Conservation (phyloP, 2,113 vertebrate species). For the Sceloporus undulatus region DNA sequence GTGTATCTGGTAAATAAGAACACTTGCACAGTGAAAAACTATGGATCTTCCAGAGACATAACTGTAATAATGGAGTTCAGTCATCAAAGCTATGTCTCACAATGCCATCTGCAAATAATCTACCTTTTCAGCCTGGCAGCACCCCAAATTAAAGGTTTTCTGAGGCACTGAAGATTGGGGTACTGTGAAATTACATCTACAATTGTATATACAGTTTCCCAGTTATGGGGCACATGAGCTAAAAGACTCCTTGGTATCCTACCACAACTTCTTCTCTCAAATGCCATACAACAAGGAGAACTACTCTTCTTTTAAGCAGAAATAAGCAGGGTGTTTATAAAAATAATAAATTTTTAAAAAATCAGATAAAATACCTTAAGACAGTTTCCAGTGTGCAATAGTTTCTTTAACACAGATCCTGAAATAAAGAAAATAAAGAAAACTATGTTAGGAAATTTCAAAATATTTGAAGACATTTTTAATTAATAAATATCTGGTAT, state of each 20-base stretch:
- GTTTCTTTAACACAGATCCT: constrained; percentile 98
- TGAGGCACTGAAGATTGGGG: too few relatives aligned
- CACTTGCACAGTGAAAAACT: neutral
- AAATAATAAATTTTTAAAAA: neutral
- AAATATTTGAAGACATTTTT: constrained; percentile 25
- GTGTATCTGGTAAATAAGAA: neutral
- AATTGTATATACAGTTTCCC: too few relatives aligned
- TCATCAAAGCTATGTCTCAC: too few relatives aligned
- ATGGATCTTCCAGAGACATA: neutral
- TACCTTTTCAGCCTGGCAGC: too few relatives aligned
- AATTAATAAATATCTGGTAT: fast-evolving
- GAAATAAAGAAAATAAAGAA: constrained; percentile 50
- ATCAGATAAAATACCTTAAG: constrained; percentile 86
- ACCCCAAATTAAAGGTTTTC: too few relatives aligned
- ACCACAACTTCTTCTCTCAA: too few relatives aligned
- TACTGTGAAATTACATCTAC: too few relatives aligned
- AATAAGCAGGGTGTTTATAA: neutral
- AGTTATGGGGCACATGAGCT: too few relatives aligned
- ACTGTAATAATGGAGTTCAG: too few relatives aligned
- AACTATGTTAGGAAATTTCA: constrained; percentile 41
- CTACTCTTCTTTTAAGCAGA: neutral
- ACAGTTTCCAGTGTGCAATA: constrained; percentile 99
- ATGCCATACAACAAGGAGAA: too few relatives aligned
- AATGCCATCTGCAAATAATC: too few relatives aligned
- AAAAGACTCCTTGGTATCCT: too few relatives aligned